Percentiles rank a stretch among this genome's conserved stretches.
phyloP scores from a whole-genome alignment of 2,888 invertebrate genomes.

The Acanthopleura granulata region DNA sequence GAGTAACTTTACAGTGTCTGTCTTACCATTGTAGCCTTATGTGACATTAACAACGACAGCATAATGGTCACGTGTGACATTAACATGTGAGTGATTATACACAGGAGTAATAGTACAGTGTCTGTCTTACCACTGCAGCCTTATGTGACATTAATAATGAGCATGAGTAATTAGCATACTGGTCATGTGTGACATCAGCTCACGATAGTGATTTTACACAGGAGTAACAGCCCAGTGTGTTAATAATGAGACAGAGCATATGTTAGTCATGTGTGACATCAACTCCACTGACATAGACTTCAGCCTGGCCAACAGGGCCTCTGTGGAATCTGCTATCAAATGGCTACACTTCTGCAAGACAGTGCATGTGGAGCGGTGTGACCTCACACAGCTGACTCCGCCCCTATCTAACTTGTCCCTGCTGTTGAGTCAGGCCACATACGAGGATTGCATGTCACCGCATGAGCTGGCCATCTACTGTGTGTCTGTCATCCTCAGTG shows the following conservation, averaged over 20 bases:
- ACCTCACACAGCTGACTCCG: slow-evolving; percentile 24
- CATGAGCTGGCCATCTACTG: slow-evolving; percentile 29
- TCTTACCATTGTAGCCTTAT: too few species aligned
- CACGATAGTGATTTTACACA: too few species aligned
- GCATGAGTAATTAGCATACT: too few species aligned
- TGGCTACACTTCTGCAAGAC: slow-evolving; percentile 34
- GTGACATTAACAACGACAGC: too few species aligned
- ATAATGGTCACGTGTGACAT: too few species aligned
- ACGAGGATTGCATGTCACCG: slow-evolving; percentile 31
- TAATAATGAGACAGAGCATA: too few species aligned
- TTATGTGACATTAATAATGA: too few species aligned
- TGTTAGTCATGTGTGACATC: background rate
- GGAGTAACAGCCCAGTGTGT: too few species aligned
- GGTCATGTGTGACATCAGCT: background rate
- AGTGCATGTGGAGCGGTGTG: slow-evolving; percentile 29
- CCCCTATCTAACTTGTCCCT: slow-evolving; percentile 13
- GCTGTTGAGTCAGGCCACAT: slow-evolving; percentile 24
- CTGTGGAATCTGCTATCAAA: background rate
- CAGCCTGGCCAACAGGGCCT: background rate
- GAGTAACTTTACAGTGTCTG: too few species aligned
- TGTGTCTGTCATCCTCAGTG: slow-evolving; percentile 30
- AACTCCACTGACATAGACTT: slow-evolving; percentile 19
- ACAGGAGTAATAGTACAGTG: too few species aligned
- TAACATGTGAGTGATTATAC: too few species aligned
- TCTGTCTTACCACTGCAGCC: too few species aligned